phyloP scores from a whole-genome alignment of 2,888 invertebrate genomes.

The Pyrrhia umbra region DNA sequence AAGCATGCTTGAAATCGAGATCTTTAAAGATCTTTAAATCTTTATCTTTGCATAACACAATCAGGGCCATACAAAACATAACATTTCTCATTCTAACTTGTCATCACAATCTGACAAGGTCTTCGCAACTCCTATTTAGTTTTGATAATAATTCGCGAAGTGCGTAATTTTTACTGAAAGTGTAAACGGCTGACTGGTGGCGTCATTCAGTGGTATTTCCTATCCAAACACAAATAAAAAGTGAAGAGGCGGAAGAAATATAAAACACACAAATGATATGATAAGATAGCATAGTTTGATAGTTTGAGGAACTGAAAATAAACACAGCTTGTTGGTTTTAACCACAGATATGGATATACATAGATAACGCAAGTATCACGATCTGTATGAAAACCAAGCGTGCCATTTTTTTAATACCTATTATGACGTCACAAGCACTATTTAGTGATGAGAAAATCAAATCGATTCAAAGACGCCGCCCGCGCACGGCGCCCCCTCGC shows the following conservation, averaged over 20 bases:
- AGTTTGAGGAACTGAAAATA: not conserved
- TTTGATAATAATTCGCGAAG: conserved; percentile 22
- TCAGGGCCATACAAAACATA: not conserved
- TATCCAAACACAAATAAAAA: not conserved
- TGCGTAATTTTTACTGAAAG: conserved; percentile 30
- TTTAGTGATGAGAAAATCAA: too few species aligned
- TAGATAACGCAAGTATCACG: too few species aligned
- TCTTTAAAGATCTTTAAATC: too few species aligned
- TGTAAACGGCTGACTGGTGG: conserved; percentile 41
- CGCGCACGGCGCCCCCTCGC: too few species aligned
- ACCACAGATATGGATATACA: too few species aligned
- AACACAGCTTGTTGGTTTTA: too few species aligned
- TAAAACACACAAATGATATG: conserved; percentile 8
- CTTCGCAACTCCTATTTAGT: conserved; percentile 12
- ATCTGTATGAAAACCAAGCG: too few species aligned
- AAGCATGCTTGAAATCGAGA: too few species aligned
- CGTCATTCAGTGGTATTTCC: conserved; percentile 27
- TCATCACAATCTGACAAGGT: conserved; percentile 3
- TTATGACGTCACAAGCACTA: too few species aligned
- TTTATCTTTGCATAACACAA: not conserved
- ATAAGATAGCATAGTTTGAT: conserved; percentile 18
- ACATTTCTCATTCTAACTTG: conserved; percentile 6
- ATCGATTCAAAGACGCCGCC: too few species aligned
- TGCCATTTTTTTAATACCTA: too few species aligned
- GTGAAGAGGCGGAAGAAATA: conserved; percentile 29